Evolutionary conservation across 2,113 vertebrate species (phyloP).

Genomic region (zebrafish (Danio rerio)): GRCz12tu NC_133188.1:32052001-32052500

Average conservation of each 20-base stretch:
- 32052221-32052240: background rate
- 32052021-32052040: too few species aligned
- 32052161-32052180: slow-evolving; percentile 99
- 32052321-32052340: background rate
- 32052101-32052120: slow-evolving; percentile 97
- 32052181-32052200: slow-evolving; percentile 94
- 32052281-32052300: background rate
- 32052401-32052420: slow-evolving; percentile 97
- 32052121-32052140: slow-evolving; percentile 99
- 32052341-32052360: background rate
- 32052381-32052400: slow-evolving; percentile 97
- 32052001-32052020: too few species aligned
- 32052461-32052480: slow-evolving; percentile 91
- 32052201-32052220: background rate
- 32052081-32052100: background rate
- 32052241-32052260: background rate
- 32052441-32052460: slow-evolving; percentile 95
- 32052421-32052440: slow-evolving; percentile 97
- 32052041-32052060: too few species aligned
- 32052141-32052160: slow-evolving; percentile 97
- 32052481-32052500: slow-evolving; percentile 4
- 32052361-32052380: slow-evolving; percentile 83
- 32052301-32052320: background rate
- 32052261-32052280: background rate
- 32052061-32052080: too few species aligned